A percentile compares a stretch with the other conserved stretches of the same genome.
These are phyloP conservation scores for Flexamia atlantica DNA, from an alignment of 2,888 invertebrate genomes.

Conservation along the genomic window DNA sequence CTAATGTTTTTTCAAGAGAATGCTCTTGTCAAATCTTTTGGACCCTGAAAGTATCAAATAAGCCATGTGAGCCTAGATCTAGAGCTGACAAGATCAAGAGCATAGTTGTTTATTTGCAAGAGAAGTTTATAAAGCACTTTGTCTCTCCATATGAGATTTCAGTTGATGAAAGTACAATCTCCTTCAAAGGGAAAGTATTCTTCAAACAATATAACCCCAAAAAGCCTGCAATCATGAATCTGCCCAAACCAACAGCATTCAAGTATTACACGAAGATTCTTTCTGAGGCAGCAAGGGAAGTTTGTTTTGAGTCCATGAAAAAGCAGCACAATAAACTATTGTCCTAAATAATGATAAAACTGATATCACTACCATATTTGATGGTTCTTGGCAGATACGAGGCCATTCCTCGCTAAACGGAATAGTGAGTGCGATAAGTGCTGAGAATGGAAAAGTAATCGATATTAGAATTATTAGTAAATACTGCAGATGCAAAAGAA, in stretches of 20 bases:
- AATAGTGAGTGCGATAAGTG: constrained; percentile 33
- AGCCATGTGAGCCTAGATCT: too few relatives aligned
- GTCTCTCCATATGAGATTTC: too few relatives aligned
- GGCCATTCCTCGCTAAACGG: constrained; percentile 27
- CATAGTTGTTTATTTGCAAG: too few relatives aligned
- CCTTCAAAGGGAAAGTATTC: too few relatives aligned
- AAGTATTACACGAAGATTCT: constrained; percentile 36
- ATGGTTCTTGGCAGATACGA: constrained; percentile 15
- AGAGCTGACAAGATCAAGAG: too few relatives aligned
- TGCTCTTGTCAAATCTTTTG: too few relatives aligned
- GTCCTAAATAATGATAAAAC: neutral
- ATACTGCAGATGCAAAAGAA: constrained; percentile 42
- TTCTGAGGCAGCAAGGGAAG: neutral
- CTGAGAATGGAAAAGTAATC: constrained; percentile 33
- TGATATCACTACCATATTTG: constrained; percentile 24
- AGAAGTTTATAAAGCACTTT: too few relatives aligned
- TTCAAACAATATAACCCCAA: too few relatives aligned
- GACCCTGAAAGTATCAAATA: too few relatives aligned
- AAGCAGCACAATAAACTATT: neutral
- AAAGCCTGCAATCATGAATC: constrained; percentile 58
- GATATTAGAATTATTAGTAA: constrained; percentile 41
- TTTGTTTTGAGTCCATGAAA: constrained; percentile 13
- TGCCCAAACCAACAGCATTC: constrained; percentile 38
- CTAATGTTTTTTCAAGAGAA: too few relatives aligned
- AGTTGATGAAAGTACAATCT: too few relatives aligned